Evolutionary conservation across 2,113 vertebrate species (phyloP), one percentile per base, ranked within the genome.

Genomic region (Leptodactylus fuscus): DNA sequence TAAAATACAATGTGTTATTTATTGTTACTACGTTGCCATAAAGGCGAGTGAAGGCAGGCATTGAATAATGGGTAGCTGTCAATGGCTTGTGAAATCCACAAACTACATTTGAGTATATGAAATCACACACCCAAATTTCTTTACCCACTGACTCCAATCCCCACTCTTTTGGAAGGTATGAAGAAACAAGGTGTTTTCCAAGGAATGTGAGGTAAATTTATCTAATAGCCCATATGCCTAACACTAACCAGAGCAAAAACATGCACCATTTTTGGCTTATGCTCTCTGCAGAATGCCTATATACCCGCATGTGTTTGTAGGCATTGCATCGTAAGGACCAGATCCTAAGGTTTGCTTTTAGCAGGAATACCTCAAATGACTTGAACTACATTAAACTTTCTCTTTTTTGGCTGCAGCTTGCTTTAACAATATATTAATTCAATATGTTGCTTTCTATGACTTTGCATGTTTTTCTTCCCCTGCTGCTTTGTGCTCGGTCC

Each of bases 161-260:
- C 24, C 24, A 79, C 32, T 55, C 29, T 87, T 87, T 93, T 88
- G 83, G 90, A 97, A 98, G 96, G 95, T 97, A 95, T 92, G 96
- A 97, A 94, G 95, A 96, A 94, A 93, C 96, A 89, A 96, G 92
- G 91, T 93, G 89, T 94, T 91, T 93, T 95, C 94, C 96, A 90
- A 96, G 93, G 94, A 95, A 93, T 91, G 93, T 95, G 92, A 97
- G 97, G 96, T 98, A 97, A 97, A 94, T 87, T 16, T 44, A 69
- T 89, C 87, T 24, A 89, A 62, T 88, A 85, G 85, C 86, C 91
- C 73, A 5, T 74, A 88, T 87, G 85, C 88, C 89, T 81, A 83
- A 81, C 77, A 85, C 67, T 86, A 81, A 71, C 38, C 84, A 88
- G 77, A 90, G 76, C 88, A 87, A 81, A 74, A 90, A 80, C 90